phyloP scores from a whole-genome alignment of 2,888 invertebrate species.

The Parnassius orleans region DNA sequence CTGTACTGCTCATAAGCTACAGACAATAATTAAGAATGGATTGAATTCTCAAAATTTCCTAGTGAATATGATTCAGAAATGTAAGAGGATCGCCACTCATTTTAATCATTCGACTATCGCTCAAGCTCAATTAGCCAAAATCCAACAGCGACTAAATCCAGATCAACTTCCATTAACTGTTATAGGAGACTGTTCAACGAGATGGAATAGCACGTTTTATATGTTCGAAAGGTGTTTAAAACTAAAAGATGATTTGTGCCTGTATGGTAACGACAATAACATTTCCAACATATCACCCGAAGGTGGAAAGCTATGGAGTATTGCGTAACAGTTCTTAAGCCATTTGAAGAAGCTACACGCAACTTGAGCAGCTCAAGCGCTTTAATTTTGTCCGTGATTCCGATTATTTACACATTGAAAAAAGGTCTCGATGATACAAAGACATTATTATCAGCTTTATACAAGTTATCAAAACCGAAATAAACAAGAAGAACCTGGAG shows the following conservation, averaged over 20 bases:
- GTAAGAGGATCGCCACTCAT: conserved; percentile 1
- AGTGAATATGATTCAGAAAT: conserved; percentile 1
- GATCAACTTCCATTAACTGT: conserved; percentile 12
- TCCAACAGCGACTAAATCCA: conserved; percentile 7
- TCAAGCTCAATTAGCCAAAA: conserved; percentile 11
- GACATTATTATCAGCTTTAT: too few relatives aligned
- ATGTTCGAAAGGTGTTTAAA: conserved; percentile 4
- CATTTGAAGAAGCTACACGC: conserved; percentile 4
- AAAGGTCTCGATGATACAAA: too few relatives aligned
- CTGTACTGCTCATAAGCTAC: too few relatives aligned
- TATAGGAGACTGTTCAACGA: conserved; percentile 9
- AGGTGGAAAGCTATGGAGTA: neutral
- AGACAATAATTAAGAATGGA: too few relatives aligned
- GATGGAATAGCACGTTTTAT: conserved; percentile 11
- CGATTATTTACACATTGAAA: conserved; percentile 2
- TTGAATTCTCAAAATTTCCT: neutral
- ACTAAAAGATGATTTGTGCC: conserved; percentile 4
- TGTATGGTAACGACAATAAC: neutral
- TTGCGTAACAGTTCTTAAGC: too few relatives aligned
- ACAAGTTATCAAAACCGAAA: too few relatives aligned
- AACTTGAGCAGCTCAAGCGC: neutral
- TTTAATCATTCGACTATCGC: conserved; percentile 2
- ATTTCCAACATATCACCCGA: too few relatives aligned
- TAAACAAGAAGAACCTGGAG: too few relatives aligned
- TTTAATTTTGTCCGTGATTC: neutral